Evolutionary conservation across 2,113 vertebrate genomes (phyloP).

Genomic region (Rynchops niger): DNA sequence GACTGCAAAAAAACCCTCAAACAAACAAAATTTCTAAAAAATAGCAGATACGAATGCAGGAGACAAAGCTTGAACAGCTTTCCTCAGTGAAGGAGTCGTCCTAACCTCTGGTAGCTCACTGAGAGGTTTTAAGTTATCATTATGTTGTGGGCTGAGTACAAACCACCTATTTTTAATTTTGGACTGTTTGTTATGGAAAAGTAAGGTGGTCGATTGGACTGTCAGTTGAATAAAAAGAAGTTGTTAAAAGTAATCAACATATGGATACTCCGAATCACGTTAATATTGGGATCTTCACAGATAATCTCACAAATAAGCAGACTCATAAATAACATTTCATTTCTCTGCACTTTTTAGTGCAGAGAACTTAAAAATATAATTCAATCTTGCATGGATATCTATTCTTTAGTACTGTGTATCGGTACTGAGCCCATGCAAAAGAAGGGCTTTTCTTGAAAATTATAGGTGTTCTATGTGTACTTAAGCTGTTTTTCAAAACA

Average conservation of each 20-base stretch:
- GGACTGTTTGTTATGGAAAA: neutral
- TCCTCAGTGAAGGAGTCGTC: neutral
- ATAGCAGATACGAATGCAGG: neutral
- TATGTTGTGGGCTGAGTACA: neutral
- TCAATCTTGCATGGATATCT: neutral
- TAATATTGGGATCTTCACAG: neutral
- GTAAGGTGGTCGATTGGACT: neutral
- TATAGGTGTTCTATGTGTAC: neutral
- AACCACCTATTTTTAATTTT: neutral
- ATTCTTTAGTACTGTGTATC: rapidly evolving
- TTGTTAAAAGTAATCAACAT: neutral
- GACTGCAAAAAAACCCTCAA: neutral
- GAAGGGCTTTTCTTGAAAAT: neutral
- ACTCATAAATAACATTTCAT: neutral
- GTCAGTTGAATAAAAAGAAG: neutral
- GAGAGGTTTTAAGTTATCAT: neutral
- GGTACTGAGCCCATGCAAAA: neutral
- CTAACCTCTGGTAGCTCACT: neutral
- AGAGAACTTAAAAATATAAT: neutral
- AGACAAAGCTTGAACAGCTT: neutral
- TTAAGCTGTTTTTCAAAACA: neutral
- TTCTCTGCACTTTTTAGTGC: neutral
- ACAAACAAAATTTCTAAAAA: neutral
- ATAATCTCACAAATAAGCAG: neutral
- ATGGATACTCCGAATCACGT: neutral